A percentile compares a stretch with the other conserved stretches of the same genome.
phyloP scores from a whole-genome alignment of 2,797 vertebrate genomes.

The Channallabes apus region DNA sequence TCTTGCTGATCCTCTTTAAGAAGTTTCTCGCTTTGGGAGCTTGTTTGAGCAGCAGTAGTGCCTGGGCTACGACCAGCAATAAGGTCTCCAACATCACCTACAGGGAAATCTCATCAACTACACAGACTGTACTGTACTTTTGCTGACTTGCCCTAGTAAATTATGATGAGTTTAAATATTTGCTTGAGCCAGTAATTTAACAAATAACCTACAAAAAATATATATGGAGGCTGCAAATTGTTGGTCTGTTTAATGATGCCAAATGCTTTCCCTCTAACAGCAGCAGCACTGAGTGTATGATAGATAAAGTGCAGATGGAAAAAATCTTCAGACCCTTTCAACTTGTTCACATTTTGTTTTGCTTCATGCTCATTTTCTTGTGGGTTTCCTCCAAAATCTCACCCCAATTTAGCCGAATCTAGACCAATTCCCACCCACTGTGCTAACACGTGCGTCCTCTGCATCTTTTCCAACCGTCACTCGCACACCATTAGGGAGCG shows the following conservation, averaged over 20 bases:
- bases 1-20: slow-evolving; percentile 68
- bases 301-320: neutral
- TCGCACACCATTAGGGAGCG: no score
- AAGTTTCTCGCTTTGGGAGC: slow-evolving; percentile 69
- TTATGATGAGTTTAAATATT: neutral
- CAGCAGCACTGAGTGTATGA: neutral
- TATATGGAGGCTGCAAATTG: neutral
- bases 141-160: neutral
- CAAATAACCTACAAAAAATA: neutral
- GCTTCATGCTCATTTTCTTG: no score
- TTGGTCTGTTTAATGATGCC: neutral
- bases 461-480: no score
- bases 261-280: neutral
- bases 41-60: slow-evolving; percentile 66
- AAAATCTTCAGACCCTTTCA: no score
- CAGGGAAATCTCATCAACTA: neutral
- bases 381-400: no score
- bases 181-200: neutral
- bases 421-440: no score
- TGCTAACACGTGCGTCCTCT: no score
- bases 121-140: neutral
- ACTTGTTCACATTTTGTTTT: no score
- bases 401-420: no score
- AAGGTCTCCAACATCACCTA: slow-evolving; percentile 50
- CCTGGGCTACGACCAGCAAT: slow-evolving; percentile 66